These are phyloP conservation scores for Drosophila kanekoi DNA, from an alignment of 2,888 invertebrate species.

Conservation along the genomic window DNA sequence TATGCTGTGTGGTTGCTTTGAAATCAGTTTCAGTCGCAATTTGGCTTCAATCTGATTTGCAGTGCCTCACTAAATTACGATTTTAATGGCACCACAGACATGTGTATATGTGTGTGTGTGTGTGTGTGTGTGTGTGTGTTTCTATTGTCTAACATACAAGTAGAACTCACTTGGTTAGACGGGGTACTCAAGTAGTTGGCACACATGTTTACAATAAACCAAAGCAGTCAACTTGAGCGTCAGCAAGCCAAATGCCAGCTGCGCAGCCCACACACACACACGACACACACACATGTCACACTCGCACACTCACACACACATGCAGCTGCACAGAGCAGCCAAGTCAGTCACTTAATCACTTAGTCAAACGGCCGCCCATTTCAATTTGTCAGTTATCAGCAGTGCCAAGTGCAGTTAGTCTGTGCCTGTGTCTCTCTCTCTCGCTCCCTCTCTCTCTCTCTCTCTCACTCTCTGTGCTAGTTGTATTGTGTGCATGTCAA, in stretches of 20 bases:
- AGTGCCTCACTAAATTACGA: conserved; percentile 33
- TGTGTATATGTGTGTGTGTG: not conserved
- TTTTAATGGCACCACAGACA: conserved; percentile 30
- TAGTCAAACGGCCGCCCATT: conserved; percentile 65
- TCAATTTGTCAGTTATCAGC: conserved; percentile 76
- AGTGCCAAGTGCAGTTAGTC: conserved; percentile 53
- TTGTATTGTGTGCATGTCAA: conserved; percentile 76
- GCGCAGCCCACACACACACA: conserved; percentile 34
- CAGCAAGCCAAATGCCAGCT: conserved; percentile 69
- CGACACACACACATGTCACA: conserved; percentile 19
- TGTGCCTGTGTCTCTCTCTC: not conserved
- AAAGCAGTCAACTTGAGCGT: conserved; percentile 70
- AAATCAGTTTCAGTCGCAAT: conserved; percentile 27
- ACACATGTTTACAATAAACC: conserved; percentile 77
- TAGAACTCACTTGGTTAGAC: conserved; percentile 33
- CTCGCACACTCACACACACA: conserved; percentile 10
- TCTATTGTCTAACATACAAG: conserved; percentile 51
- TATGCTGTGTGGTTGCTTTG: conserved; percentile 29
- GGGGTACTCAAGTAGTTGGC: conserved; percentile 64
- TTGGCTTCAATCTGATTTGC: conserved; percentile 43
- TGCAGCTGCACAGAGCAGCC: conserved; percentile 20
- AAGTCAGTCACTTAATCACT: conserved; percentile 67
- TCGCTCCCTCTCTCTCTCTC: too few relatives aligned
- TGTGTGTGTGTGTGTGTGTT: conserved; percentile 18
- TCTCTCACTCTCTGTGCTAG: conserved; percentile 29